Percentiles rank a stretch among this genome's conserved stretches.
phyloP scores from a whole-genome alignment of 35 echinoderm and acorn worm species.

The Chiridota heheva region DNA sequence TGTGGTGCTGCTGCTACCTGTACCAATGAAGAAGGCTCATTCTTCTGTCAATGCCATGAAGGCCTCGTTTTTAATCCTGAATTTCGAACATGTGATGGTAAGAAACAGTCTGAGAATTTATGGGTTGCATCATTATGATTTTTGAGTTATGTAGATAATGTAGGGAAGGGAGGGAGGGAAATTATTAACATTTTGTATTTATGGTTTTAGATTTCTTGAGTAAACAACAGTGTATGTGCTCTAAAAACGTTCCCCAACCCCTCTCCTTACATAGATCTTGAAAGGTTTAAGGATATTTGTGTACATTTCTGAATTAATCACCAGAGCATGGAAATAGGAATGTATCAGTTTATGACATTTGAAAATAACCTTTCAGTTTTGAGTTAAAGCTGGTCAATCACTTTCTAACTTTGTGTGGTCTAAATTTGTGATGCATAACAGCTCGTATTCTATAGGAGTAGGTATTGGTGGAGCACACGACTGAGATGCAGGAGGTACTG shows the following conservation, averaged over 20 bases:
- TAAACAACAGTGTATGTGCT: no score
- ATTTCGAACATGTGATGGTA: constrained; percentile 24
- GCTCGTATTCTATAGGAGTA: neutral
- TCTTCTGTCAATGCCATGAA: neutral
- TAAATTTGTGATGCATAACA: neutral
- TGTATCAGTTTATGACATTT: neutral
- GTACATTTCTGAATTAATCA: neutral
- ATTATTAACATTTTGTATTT: neutral
- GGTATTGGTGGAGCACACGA: neutral
- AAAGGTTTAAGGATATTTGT: neutral
- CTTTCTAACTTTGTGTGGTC: neutral
- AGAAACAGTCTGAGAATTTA: no score
- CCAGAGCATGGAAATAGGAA: neutral
- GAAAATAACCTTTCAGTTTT: neutral
- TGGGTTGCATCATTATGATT: no score
- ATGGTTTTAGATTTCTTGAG: no score
- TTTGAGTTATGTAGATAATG: neutral
- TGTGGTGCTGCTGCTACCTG: constrained; percentile 19
- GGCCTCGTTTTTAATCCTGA: constrained; percentile 1
- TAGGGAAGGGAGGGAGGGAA: neutral
- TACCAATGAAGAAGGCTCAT: constrained; percentile 4
- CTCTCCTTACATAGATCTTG: no score
- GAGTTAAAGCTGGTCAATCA: neutral
- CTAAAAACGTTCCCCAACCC: no score
- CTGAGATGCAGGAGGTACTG: no score